A percentile compares a stretch with the other conserved stretches of the same genome.
Conservation (phyloP, 2,797 vertebrate species). For the Clarias platycephalus region DNA sequence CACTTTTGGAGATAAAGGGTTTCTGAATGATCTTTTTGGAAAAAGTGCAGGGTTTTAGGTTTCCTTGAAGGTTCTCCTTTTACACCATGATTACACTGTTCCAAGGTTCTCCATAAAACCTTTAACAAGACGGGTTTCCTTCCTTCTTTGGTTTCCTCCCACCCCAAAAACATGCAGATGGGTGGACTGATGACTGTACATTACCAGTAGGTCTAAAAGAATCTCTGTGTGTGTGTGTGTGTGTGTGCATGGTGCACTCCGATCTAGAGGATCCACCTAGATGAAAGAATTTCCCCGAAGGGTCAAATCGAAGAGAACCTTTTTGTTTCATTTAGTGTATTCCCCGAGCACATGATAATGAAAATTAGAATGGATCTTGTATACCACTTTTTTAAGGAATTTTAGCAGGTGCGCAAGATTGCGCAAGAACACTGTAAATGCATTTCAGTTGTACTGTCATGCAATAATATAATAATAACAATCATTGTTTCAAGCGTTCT, state of each 20-base stretch:
- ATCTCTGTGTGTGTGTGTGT: neutral
- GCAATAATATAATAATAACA: neutral
- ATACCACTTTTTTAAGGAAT: neutral
- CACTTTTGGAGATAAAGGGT: neutral
- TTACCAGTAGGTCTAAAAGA: neutral
- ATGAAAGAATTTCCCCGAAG: slow-evolving; percentile 6
- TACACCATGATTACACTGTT: neutral
- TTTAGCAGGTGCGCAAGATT: neutral
- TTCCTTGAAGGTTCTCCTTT: neutral
- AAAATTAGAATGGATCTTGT: neutral
- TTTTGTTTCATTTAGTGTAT: neutral
- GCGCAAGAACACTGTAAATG: neutral
- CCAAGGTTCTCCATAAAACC: neutral
- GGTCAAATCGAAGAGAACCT: neutral
- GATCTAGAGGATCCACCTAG: neutral
- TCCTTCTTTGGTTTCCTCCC: neutral
- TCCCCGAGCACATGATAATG: neutral
- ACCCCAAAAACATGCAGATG: neutral
- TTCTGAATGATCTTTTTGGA: neutral
- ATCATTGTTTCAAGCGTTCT: too few species aligned
- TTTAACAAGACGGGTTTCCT: neutral
- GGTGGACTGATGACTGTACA: neutral
- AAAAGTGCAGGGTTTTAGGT: neutral
- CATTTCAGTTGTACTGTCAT: neutral
- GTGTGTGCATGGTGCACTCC: neutral